Evolutionary conservation across 2,888 invertebrate genomes (phyloP), one percentile per base, ranked within the genome.

Genomic region (Pharmacophagus antenor): DNA sequence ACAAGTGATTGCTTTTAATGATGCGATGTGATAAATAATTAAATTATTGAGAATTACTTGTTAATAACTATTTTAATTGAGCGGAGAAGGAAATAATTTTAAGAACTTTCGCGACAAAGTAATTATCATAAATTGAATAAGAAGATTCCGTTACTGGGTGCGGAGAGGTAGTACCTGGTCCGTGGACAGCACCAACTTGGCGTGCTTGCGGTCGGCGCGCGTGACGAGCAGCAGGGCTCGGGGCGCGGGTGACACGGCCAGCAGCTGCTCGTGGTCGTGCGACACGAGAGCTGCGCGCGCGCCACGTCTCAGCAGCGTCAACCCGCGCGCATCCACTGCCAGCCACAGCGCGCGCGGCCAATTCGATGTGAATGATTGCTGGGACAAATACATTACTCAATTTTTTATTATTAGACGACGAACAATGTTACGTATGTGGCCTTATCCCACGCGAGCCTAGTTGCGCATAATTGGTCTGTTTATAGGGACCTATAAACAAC

Each of bases 351-450:
- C 94, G 74, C 98, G 93, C 25, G 98, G 98, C 96, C 98, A 97
- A 84, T 97, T 97, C 23, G 98, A 97, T 15, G 98, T 98, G 82
- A 98, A 98, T 12, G 97, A 96, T 95, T 98, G 98, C 96, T 96
- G 82, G 85, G 84, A 5, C 27, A n/a, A 15, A 47, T 22, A 48
- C 20, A 42, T 42, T n/a, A 42, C 8, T 5, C 6, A n/a, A n/a
- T n/a, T n/a, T n/a, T n/a, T n/a, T n/a, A n/a, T n/a, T n/a, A n/a
- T n/a, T n/a, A n/a, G n/a, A n/a, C n/a, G n/a, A n/a, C n/a, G n/a
- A n/a, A n/a, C n/a, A n/a, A n/a, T n/a, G n/a, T n/a, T n/a, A n/a
- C n/a, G n/a, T n/a, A n/a, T n/a, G n/a, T n/a, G n/a, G n/a, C n/a
- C n/a, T n/a, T n/a, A n/a, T n/a, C n/a, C n/a, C n/a, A n/a, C n/a